phyloP scores from a whole-genome alignment of 1,140 invertebrate genomes.

The Cyrtorhinus lividipennis region DNA sequence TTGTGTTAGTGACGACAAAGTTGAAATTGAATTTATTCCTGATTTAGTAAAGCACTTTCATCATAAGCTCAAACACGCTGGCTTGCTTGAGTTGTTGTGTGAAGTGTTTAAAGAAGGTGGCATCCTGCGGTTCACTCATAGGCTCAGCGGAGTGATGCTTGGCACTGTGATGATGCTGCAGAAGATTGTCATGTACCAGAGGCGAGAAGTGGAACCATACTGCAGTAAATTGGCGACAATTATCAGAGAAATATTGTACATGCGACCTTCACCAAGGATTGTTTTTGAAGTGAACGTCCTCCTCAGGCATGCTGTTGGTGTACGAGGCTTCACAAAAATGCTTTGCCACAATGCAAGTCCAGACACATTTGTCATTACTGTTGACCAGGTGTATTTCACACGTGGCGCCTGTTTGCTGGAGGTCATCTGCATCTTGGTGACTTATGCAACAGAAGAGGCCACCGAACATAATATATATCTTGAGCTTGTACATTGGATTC shows the following conservation, averaged over 20 bases:
- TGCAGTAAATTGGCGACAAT: conserved; percentile 8
- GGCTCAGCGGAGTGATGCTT: conserved; percentile 3
- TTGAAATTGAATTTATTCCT: conserved; percentile 5
- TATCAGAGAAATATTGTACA: conserved; percentile 3
- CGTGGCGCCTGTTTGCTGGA: neutral
- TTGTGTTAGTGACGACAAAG: neutral
- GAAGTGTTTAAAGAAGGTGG: conserved; percentile 11
- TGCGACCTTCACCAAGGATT: neutral
- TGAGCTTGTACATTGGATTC: neutral
- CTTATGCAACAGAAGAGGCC: neutral
- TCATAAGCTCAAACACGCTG: conserved; percentile 12
- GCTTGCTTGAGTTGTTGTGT: conserved; percentile 1
- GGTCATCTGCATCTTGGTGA: neutral
- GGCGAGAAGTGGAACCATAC: neutral
- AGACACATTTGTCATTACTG: neutral
- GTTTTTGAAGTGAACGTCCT: conserved; percentile 4
- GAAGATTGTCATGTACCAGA: neutral
- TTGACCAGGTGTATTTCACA: neutral
- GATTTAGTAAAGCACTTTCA: neutral
- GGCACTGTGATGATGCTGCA: conserved; percentile 1
- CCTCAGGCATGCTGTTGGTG: neutral
- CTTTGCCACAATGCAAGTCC: conserved; percentile 10
- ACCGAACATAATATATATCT: neutral
- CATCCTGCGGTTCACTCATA: neutral
- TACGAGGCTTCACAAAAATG: conserved; percentile 2